Conservation (phyloP, 2,888 invertebrate genomes). For the Pilophorus perplexus region DNA sequence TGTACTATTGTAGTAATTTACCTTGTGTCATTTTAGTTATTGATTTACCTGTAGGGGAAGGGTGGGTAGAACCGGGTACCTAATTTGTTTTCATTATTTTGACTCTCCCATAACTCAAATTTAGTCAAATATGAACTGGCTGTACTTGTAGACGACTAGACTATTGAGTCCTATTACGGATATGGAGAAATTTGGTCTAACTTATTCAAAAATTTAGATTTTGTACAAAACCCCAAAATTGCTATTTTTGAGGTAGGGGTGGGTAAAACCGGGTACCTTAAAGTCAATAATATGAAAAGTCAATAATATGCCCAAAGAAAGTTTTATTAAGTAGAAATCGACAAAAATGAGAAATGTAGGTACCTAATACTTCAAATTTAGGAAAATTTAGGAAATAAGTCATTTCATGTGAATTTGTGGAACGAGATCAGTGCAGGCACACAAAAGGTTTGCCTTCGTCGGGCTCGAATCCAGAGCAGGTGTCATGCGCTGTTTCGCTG, state of each 20-base stretch:
- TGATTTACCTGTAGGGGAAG: too few species aligned
- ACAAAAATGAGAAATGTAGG: background rate
- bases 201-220: background rate
- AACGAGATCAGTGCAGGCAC: too few species aligned
- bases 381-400: background rate
- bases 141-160: background rate
- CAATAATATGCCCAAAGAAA: background rate
- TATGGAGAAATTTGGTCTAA: background rate
- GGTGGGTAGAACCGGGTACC: too few species aligned
- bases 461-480: too few species aligned
- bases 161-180: background rate
- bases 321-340: background rate
- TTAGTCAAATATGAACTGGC: background rate
- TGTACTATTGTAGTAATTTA: too few species aligned
- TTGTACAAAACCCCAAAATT: background rate
- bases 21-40: too few species aligned
- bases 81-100: slow-evolving; percentile 1
- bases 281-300: too few species aligned
- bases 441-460: too few species aligned
- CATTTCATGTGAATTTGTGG: too few species aligned
- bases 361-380: background rate
- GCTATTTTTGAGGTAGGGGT: background rate
- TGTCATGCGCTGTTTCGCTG: too few species aligned
- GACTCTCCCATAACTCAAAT: background rate
- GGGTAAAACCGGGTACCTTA: background rate